phyloP scores from a whole-genome alignment of 2,888 invertebrate species.

The Matsumyia berberina region DNA sequence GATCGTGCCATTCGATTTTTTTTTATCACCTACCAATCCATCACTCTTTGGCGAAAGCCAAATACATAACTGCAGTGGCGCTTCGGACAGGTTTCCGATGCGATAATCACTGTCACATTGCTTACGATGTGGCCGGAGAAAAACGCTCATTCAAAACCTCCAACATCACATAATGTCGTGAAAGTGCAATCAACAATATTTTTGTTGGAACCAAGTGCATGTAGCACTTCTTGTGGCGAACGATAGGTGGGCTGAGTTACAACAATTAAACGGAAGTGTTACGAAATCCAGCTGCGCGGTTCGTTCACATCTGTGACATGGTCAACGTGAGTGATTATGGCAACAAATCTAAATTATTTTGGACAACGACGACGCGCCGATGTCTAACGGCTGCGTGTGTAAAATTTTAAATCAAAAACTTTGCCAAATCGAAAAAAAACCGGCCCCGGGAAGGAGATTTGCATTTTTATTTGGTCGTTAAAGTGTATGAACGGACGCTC shows the following conservation, averaged over 20 bases:
- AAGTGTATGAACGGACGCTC: slow-evolving; percentile 35
- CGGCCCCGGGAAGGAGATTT: slow-evolving; percentile 47
- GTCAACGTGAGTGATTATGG: slow-evolving; percentile 29
- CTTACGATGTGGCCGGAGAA: background rate
- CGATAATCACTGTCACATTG: slow-evolving; percentile 15
- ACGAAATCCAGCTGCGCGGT: slow-evolving; percentile 17
- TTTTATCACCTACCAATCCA: slow-evolving; percentile 22
- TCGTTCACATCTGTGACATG: slow-evolving; percentile 48
- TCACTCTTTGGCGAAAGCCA: slow-evolving; percentile 16
- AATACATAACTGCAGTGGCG: slow-evolving; percentile 22
- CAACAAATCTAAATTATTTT: slow-evolving; percentile 28
- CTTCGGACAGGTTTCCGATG: slow-evolving; percentile 12
- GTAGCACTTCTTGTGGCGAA: background rate
- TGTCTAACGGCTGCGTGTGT: slow-evolving; percentile 15
- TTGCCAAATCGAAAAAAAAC: slow-evolving; percentile 7
- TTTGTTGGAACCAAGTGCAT: background rate
- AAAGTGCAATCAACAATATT: slow-evolving; percentile 31
- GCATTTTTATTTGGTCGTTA: slow-evolving; percentile 64
- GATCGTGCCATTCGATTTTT: background rate
- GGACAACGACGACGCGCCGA: slow-evolving; percentile 21
- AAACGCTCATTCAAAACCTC: background rate
- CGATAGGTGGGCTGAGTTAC: background rate
- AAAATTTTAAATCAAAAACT: slow-evolving; percentile 2
- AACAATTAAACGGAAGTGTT: slow-evolving; percentile 38
- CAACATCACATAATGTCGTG: slow-evolving; percentile 18